These are phyloP conservation scores for Actinia tenebrosa DNA, from an alignment of 64 coral and sea anemone species.

Conservation along the genomic window DNA sequence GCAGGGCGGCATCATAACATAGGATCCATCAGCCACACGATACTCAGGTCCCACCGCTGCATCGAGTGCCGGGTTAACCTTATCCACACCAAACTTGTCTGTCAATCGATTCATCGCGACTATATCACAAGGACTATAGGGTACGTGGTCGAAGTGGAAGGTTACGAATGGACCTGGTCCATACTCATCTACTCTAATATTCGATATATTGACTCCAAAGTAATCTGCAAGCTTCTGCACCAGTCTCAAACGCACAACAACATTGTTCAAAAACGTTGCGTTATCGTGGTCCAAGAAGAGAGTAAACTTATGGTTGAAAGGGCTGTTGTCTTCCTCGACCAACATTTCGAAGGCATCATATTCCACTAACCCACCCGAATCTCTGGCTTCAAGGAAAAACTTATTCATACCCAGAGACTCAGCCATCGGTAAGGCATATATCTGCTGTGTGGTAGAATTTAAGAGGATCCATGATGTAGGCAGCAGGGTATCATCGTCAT, in stretches of 20 bases:
- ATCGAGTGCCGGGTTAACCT: slow-evolving; percentile 41
- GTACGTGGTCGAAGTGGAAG: slow-evolving; percentile 65
- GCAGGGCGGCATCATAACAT: slow-evolving; percentile 51
- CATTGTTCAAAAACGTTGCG: slow-evolving; percentile 63
- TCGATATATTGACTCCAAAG: slow-evolving; percentile 75
- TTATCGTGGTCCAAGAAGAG: slow-evolving; percentile 63
- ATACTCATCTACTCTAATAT: slow-evolving; percentile 58
- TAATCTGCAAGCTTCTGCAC: slow-evolving; percentile 60
- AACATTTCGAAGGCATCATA: slow-evolving; percentile 65
- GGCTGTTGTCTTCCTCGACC: slow-evolving; percentile 42
- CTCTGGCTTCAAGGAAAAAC: slow-evolving; percentile 57
- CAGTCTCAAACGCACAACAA: slow-evolving; percentile 51
- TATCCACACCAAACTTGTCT: slow-evolving; percentile 42
- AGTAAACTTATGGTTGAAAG: slow-evolving; percentile 71
- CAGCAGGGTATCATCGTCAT: slow-evolving; percentile 32
- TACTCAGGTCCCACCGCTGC: slow-evolving; percentile 60
- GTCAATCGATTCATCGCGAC: slow-evolving; percentile 6
- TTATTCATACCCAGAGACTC: slow-evolving; percentile 43
- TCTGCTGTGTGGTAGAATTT: slow-evolving; percentile 76
- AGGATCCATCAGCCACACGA: slow-evolving; percentile 43
- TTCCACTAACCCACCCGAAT: slow-evolving; percentile 46
- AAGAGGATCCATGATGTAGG: slow-evolving; percentile 80
- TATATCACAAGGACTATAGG: slow-evolving; percentile 43
- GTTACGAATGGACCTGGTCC: slow-evolving; percentile 54
- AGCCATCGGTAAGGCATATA: slow-evolving; percentile 65